Evolutionary conservation across 2,113 vertebrate genomes (phyloP), one percentile per base, ranked within the genome.

Genomic region (Corythaeola cristata): DNA sequence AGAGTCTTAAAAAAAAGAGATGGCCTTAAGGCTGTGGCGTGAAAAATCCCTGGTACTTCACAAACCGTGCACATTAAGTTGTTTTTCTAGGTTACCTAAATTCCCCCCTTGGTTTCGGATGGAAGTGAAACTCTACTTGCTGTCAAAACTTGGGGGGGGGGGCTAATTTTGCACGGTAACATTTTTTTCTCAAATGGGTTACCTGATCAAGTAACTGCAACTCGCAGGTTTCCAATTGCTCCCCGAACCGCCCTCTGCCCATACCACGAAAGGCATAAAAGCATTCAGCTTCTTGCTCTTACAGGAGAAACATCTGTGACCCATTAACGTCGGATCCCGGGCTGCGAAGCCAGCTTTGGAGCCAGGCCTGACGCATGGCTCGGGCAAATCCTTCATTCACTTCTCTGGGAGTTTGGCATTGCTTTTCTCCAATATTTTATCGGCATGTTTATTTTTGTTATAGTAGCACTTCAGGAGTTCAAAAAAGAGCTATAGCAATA

Each of bases 21-120:
- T 53, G 47, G 23, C 53, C 56, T 87, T 90, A 52, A 45, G 49
- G 18, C 30, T 50, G 64, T 12, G 73, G 64, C 11, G 6, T 27
- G 58, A 96, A 95, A 97, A 96, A 88, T 78, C 93, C 94, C 74
- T 82, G 87, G 89, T 96, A 41, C 60, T 94, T 96, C 90, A 94
- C 92, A 79, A 77, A 63, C 20, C 1, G 2, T 9, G 33, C 2
- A 3, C 27, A 11, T 91, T 56, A 60, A 0, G 0, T 52, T 74
- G 44, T 50, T 69, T 74, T 83, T 75, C 76, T 75, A 78, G 49
- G 79, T 81, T 91, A 81, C 69, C 64, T 96, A 64, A 96, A 96
- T 89, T 88, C 23, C 91, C 89, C 50, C 47, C 21, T 63, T 15
- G 27, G 77, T 87, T 96, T 96, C 62, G 4, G 49, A 58, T 60